Percentiles rank a stretch among this genome's conserved stretches.
These are phyloP conservation scores for Masnerella sp. DNA, from an alignment of 2,888 invertebrate species.

Conservation along the genomic window DNA sequence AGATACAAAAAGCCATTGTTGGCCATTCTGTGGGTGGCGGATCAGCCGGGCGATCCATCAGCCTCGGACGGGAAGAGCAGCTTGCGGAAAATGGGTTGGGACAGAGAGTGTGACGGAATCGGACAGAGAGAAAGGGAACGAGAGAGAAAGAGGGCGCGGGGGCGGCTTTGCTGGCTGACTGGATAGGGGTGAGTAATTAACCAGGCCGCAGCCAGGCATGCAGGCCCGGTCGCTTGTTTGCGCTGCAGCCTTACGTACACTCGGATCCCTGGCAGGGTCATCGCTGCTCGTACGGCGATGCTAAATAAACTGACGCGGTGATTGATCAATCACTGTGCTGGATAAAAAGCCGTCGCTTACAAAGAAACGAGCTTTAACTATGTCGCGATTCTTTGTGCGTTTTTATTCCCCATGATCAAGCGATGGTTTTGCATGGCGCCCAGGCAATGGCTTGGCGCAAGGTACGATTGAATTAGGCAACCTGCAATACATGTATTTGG, in stretches of 20 bases:
- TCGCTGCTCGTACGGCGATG: constrained; percentile 64
- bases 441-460: too few species aligned
- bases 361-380: constrained; percentile 38
- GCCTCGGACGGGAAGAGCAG: constrained; percentile 72
- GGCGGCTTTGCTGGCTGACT: constrained; percentile 69
- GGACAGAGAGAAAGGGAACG: constrained; percentile 22
- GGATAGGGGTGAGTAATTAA: constrained; percentile 76
- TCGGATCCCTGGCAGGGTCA: constrained; percentile 67
- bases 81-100: constrained; percentile 69
- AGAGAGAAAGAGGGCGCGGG: constrained; percentile 54
- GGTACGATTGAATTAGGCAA: too few species aligned
- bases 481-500: too few species aligned
- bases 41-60: constrained; percentile 75
- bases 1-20: constrained; percentile 76
- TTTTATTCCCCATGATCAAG: not conserved
- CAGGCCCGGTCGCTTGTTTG: constrained; percentile 68
- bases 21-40: constrained; percentile 76
- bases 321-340: constrained; percentile 55
- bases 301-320: constrained; percentile 57
- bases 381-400: constrained; percentile 17
- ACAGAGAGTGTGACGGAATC: constrained; percentile 50
- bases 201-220: constrained; percentile 69
- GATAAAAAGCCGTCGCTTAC: constrained; percentile 46
- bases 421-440: too few species aligned
- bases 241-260: constrained; percentile 72